Evolutionary conservation across 1,140 invertebrate species (phyloP).

Genomic region (Leptinotarsa undecemlineata): DNA sequence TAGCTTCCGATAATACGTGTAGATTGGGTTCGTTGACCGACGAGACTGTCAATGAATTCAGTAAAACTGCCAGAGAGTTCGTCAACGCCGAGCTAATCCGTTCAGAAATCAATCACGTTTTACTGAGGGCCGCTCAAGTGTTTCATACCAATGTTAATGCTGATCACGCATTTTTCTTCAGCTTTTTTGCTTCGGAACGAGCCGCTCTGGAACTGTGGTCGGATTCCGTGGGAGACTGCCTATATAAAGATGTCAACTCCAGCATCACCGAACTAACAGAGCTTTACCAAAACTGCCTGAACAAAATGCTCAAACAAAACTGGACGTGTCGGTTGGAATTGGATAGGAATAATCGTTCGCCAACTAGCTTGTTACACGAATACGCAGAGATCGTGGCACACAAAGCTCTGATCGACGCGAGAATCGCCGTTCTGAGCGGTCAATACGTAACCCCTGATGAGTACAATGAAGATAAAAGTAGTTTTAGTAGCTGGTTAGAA

Average conservation of each 20-base stretch:
- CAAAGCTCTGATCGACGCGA: constrained; percentile 75
- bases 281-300: constrained; percentile 65
- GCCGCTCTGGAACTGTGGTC: constrained; percentile 70
- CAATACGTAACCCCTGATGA: constrained; percentile 45
- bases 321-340: constrained; percentile 56
- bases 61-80: constrained; percentile 69
- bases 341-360: constrained; percentile 56
- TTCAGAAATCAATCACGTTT: constrained; percentile 72
- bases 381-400: constrained; percentile 77
- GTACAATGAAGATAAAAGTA: constrained; percentile 16
- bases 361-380: constrained; percentile 64
- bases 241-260: constrained; percentile 70
- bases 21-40: constrained; percentile 54
- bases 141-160: constrained; percentile 61
- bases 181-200: constrained; percentile 64
- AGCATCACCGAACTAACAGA: constrained; percentile 67
- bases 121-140: constrained; percentile 66
- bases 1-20: constrained; percentile 56
- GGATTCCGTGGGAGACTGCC: constrained; percentile 68
- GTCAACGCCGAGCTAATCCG: constrained; percentile 73
- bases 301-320: constrained; percentile 55
- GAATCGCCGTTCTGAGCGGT: constrained; percentile 65
- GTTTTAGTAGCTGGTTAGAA: constrained; percentile 40
- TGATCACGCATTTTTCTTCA: constrained; percentile 56
- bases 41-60: constrained; percentile 66